A percentile compares a stretch with the other conserved stretches of the same genome.
phyloP scores from a whole-genome alignment of 2,797 vertebrate genomes.

The Anomalospiza imberbis region DNA sequence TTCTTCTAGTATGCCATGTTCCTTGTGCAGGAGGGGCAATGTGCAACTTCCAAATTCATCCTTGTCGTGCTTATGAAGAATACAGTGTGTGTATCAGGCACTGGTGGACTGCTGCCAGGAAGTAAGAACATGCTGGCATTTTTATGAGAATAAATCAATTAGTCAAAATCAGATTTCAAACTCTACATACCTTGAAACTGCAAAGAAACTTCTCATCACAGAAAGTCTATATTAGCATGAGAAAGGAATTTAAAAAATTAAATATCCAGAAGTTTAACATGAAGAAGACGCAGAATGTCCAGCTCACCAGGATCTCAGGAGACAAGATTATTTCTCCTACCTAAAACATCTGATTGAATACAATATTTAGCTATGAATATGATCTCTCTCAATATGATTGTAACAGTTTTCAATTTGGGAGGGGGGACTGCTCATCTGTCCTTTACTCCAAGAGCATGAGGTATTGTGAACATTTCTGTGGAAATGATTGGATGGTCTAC shows the following conservation, averaged over 20 bases:
- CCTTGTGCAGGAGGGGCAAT: neutral
- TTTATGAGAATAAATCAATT: neutral
- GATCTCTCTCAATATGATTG: neutral
- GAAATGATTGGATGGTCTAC: neutral
- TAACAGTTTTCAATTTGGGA: neutral
- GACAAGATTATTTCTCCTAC: neutral
- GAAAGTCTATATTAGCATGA: neutral
- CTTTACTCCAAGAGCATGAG: neutral
- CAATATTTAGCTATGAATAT: neutral
- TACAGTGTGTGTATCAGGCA: rapidly evolving
- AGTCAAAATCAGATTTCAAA: neutral
- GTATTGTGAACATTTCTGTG: neutral
- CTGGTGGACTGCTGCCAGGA: neutral
- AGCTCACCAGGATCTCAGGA: neutral
- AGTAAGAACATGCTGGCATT: neutral
- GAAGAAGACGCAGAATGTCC: neutral
- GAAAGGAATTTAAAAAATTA: neutral
- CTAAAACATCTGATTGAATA: neutral
- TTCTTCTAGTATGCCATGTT: neutral
- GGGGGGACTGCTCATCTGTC: neutral
- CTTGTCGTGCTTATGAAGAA: neutral
- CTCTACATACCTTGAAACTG: neutral
- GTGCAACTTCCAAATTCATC: neutral
- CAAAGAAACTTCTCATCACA: neutral
- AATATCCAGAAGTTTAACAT: rapidly evolving